Base-by-base conservation (phyloP, 2,888 invertebrate genomes). In the Stenotaenia linearis region DNA sequence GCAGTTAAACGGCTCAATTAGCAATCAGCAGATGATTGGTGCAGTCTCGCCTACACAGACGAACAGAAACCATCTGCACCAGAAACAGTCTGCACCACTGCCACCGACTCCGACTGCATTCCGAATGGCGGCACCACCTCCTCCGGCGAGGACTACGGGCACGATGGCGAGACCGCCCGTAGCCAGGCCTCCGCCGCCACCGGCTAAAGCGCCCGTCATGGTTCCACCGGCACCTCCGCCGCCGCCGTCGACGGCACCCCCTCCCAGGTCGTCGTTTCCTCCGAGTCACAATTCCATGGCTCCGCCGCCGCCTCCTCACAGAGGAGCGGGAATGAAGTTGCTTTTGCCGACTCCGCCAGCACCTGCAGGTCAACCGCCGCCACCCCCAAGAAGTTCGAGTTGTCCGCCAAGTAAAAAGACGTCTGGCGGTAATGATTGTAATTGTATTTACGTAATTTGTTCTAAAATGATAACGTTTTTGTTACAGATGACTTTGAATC, bases 51-150 rank as follows among this genome's bases (percentile, higher is more conserved):
- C 69, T 4, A 69, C 28, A 10, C 69, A 69, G 6, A 28, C 12
- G 1, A 61, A n/a, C 69, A 69, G 37, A 21, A 78, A 79, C 37
- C 35, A 40, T 7, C 75, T 50, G 50, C 50, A 32, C 69, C 56
- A 78, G 93, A 3, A 89, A 91, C 10, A 88, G 94, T 81, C 92
- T 94, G 82, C 94, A 94, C 81, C 81, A 23, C 79, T 79, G 21
- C 80, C 82, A 23, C 83, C 83, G 21, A 15, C 78, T 10, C 83
- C 83, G 21, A 15, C 78, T n/a, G 79, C 32, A 25, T 69, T 80
- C 40, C 18, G 56, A 74, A 78, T 37, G 28, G 86, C 89, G 92
- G 83, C 93, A 94, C 83, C 84, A 18, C 83, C 83, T 6, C 84
- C 84, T 1, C 84, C 83, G 7, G 83, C 83, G 75, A 81, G 82